Conservation (phyloP, 64 coral and sea anemone genomes). For the Pachyseris speciosa region DNA sequence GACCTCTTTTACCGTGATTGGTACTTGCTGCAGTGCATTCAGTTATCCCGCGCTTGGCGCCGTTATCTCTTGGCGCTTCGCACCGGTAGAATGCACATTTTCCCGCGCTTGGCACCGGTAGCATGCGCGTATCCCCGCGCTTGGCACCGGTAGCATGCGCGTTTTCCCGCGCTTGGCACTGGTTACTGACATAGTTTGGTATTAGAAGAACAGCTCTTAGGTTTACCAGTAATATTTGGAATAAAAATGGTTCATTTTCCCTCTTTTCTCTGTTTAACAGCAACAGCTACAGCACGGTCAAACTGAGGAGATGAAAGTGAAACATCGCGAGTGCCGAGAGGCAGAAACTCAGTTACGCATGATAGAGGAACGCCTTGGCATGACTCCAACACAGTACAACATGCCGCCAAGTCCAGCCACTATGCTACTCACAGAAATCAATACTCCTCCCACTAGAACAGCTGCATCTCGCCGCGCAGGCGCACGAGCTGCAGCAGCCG, state of each 20-base stretch:
- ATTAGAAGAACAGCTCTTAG: no score
- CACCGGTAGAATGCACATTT: neutral
- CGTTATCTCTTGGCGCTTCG: neutral
- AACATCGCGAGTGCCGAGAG: slow-evolving; percentile 93
- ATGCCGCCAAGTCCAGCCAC: slow-evolving; percentile 97
- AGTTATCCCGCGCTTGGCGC: neutral
- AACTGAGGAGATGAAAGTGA: slow-evolving; percentile 94
- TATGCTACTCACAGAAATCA: slow-evolving; percentile 95
- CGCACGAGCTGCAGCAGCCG: slow-evolving; percentile 25
- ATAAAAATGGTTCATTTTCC: neutral
- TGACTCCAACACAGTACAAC: slow-evolving; percentile 97
- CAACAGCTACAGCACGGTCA: slow-evolving; percentile 88
- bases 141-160: no score
- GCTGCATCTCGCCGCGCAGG: slow-evolving; percentile 39
- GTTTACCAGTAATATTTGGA: no score
- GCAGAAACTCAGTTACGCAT: slow-evolving; percentile 92
- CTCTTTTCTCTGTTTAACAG: slow-evolving; percentile 4
- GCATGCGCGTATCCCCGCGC: no score
- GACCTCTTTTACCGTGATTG: neutral
- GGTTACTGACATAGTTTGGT: neutral
- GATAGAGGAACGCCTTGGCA: slow-evolving; percentile 94
- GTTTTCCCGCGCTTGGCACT: neutral
- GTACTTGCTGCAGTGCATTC: no score
- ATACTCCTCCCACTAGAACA: slow-evolving; percentile 69
- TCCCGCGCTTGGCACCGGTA: neutral